Evolutionary conservation across 2,113 vertebrate species (phyloP).

Genomic region (Synodontis membranacea): DNA sequence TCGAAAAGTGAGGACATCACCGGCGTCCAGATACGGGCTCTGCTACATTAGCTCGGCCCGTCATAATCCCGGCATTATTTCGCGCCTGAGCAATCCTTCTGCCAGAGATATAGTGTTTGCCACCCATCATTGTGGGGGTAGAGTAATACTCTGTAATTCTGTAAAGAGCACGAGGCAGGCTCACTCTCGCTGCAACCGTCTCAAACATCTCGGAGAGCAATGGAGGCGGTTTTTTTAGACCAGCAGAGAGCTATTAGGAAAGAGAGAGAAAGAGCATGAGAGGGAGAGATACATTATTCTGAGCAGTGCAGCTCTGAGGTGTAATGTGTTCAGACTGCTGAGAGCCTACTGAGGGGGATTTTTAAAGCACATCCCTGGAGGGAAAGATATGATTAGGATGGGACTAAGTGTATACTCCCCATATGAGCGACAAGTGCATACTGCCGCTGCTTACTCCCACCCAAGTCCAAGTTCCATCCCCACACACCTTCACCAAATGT

Average conservation of each 20-base stretch:
- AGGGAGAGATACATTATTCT: conserved; percentile 42
- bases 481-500: not conserved
- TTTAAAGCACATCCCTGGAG: conserved; percentile 48
- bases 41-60: conserved; percentile 37
- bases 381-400: conserved; percentile 53
- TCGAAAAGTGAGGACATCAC: not conserved
- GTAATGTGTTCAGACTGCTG: conserved; percentile 48
- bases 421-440: not conserved
- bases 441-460: not conserved
- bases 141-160: conserved; percentile 31
- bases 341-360: conserved; percentile 48
- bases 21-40: conserved; percentile 15
- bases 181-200: conserved; percentile 12
- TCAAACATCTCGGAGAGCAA: conserved; percentile 32
- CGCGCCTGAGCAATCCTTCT: conserved; percentile 29
- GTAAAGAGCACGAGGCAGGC: conserved; percentile 11
- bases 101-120: conserved; percentile 37
- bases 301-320: conserved; percentile 36
- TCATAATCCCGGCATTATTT: conserved; percentile 42
- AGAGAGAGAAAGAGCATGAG: conserved; percentile 2
- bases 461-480: conserved; percentile 10
- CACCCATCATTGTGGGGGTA: conserved; percentile 32
- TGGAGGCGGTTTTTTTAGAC: conserved; percentile 25
- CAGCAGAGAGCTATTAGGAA: conserved; percentile 19
- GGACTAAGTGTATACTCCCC: conserved; percentile 31